Evolutionary conservation across 2,888 invertebrate genomes (phyloP).

Genomic region (Eupithecia centaureata): DNA sequence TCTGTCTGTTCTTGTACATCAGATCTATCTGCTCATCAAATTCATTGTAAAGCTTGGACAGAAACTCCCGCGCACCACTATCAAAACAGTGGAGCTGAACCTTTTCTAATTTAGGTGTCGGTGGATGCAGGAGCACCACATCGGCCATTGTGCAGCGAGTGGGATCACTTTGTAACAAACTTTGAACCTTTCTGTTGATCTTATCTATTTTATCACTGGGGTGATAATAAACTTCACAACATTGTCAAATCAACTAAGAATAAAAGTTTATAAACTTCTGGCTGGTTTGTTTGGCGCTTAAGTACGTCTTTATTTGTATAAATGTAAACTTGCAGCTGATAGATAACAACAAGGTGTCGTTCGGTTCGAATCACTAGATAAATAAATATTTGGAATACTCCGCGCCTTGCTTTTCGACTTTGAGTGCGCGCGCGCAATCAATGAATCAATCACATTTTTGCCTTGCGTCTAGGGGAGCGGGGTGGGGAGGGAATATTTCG

Average conservation of each 20-base stretch:
- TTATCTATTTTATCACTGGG: background rate
- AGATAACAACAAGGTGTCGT: too few relatives aligned
- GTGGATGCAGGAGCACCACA: constrained; percentile 73
- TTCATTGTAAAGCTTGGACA: constrained; percentile 76
- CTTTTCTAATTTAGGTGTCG: constrained; percentile 81
- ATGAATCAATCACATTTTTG: too few relatives aligned
- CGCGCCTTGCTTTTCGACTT: too few relatives aligned
- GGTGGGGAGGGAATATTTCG: too few relatives aligned
- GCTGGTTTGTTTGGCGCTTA: too few relatives aligned
- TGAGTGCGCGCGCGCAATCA: too few relatives aligned
- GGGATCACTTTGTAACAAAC: background rate
- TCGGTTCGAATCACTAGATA: too few relatives aligned
- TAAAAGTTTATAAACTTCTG: too few relatives aligned
- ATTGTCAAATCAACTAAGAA: background rate
- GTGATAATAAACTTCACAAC: background rate
- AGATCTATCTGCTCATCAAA: constrained; percentile 79
- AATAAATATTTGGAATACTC: too few relatives aligned
- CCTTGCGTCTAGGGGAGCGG: too few relatives aligned
- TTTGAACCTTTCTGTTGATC: constrained; percentile 3
- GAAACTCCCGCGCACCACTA: constrained; percentile 82
- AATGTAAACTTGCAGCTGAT: too few relatives aligned
- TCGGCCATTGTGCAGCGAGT: constrained; percentile 50
- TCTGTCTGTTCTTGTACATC: constrained; percentile 72
- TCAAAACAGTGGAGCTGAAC: constrained; percentile 83
- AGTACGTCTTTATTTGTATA: too few relatives aligned